A percentile compares a stretch with the other conserved stretches of the same genome.
phyloP scores from a whole-genome alignment of 1,140 invertebrate genomes.

The Neodiprion lecontei region DNA sequence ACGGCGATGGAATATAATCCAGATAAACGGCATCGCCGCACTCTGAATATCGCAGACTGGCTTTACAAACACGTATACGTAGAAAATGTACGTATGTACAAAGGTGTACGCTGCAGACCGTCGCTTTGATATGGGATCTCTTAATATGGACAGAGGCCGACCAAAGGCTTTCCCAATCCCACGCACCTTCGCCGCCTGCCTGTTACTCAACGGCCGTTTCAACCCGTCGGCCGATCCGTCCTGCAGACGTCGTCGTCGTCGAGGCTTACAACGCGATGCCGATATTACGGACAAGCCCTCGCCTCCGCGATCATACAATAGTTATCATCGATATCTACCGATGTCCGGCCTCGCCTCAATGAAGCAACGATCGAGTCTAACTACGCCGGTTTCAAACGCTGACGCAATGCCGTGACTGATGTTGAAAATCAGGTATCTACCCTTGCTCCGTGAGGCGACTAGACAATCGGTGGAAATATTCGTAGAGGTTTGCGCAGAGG shows the following conservation, averaged over 20 bases:
- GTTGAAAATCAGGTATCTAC: too few species aligned
- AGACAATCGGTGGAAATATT: too few species aligned
- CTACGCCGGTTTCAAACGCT: too few species aligned
- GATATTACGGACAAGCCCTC: not conserved
- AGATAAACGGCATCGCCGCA: too few species aligned
- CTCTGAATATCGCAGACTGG: too few species aligned
- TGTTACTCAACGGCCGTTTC: not conserved
- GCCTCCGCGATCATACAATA: not conserved
- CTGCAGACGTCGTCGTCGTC: not conserved
- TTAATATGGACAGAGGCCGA: conserved; percentile 5
- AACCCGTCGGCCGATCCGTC: not conserved
- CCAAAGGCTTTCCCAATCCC: conserved; percentile 4
- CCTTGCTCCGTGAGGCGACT: too few species aligned
- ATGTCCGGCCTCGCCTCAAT: too few species aligned
- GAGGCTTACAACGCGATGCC: not conserved
- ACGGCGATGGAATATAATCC: not conserved
- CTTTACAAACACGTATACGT: too few species aligned
- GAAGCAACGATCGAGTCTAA: too few species aligned
- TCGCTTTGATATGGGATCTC: not conserved
- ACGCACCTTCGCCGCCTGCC: not conserved
- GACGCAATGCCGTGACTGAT: too few species aligned
- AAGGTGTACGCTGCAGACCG: not conserved
- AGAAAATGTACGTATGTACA: too few species aligned
- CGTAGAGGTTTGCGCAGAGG: too few species aligned
- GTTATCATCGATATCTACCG: not conserved